These are phyloP conservation scores for Eupithecia dodoneata DNA, from an alignment of 2,888 invertebrate genomes.

Conservation along the genomic window DNA sequence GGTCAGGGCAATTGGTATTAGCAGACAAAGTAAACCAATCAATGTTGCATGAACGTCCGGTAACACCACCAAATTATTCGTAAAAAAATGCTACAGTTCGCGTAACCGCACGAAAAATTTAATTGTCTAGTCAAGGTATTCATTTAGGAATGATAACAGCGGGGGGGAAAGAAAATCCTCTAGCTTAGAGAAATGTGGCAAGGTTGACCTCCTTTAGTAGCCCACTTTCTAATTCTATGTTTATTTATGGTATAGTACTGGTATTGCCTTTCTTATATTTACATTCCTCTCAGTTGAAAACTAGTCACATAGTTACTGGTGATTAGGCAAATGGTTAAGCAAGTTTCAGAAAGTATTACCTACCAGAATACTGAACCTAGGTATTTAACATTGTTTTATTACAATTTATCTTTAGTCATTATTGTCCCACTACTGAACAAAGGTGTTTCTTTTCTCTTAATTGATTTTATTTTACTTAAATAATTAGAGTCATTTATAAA, in stretches of 20 bases:
- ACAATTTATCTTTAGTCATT: neutral
- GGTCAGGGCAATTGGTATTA: slow-evolving; percentile 28
- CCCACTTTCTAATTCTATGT: slow-evolving; percentile 33
- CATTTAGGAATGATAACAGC: neutral
- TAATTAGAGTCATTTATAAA: neutral
- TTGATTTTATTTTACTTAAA: no score
- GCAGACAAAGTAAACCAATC: neutral
- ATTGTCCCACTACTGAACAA: no score
- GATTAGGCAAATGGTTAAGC: neutral
- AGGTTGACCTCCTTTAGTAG: slow-evolving; percentile 25
- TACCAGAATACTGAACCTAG: neutral
- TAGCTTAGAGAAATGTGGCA: slow-evolving; percentile 18
- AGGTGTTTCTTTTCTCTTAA: no score
- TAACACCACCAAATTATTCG: neutral
- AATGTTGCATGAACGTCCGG: slow-evolving; percentile 11
- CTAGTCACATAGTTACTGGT: neutral
- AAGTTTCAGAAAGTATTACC: neutral
- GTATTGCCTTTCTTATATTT: neutral
- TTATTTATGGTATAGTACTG: slow-evolving; percentile 21
- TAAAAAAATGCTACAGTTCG: neutral
- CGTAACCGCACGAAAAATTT: neutral
- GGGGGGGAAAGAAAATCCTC: neutral
- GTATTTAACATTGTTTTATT: neutral
- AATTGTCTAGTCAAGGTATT: neutral
- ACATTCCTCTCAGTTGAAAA: neutral